These are phyloP conservation scores for Pantherophis alleghaniensis DNA, from an alignment of 2,797 vertebrate genomes.

Conservation along the genomic window DNA sequence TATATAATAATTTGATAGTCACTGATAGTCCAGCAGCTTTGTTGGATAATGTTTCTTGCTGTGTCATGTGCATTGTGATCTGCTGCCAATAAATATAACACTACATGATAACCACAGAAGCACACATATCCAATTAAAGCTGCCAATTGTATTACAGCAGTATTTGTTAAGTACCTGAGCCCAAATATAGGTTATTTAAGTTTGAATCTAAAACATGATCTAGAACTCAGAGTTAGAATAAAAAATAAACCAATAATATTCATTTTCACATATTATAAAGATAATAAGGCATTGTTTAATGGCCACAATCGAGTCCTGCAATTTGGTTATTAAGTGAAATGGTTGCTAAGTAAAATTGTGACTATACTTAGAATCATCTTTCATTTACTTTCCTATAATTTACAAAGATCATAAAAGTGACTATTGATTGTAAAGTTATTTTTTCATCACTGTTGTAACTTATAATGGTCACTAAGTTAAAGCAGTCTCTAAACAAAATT, in stretches of 20 bases:
- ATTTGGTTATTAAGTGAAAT: not conserved
- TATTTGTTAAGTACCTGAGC: conserved; percentile 3
- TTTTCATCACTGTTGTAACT: not conserved
- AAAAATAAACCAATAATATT: not conserved
- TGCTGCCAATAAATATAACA: conserved; percentile 37
- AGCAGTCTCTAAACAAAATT: not conserved
- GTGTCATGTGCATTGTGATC: conserved; percentile 16
- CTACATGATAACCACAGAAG: conserved; percentile 13
- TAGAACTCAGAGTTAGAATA: not conserved
- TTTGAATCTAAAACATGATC: not conserved
- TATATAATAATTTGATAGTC: conserved; percentile 43
- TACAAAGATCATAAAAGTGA: not conserved
- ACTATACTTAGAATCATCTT: not conserved
- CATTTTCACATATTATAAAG: not conserved
- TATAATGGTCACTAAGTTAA: not conserved
- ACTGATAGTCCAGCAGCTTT: not conserved
- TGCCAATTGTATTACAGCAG: not conserved
- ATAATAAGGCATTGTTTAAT: not conserved
- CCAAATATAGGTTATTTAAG: not conserved
- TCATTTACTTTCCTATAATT: not conserved
- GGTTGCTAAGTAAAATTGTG: not conserved
- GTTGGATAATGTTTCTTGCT: conserved; percentile 36
- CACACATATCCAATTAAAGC: conserved; percentile 13
- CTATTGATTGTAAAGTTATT: not conserved
- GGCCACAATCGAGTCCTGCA: not conserved